Conservation (phyloP, 2,113 vertebrate species). For the Myanophis thanlyinensis region DNA sequence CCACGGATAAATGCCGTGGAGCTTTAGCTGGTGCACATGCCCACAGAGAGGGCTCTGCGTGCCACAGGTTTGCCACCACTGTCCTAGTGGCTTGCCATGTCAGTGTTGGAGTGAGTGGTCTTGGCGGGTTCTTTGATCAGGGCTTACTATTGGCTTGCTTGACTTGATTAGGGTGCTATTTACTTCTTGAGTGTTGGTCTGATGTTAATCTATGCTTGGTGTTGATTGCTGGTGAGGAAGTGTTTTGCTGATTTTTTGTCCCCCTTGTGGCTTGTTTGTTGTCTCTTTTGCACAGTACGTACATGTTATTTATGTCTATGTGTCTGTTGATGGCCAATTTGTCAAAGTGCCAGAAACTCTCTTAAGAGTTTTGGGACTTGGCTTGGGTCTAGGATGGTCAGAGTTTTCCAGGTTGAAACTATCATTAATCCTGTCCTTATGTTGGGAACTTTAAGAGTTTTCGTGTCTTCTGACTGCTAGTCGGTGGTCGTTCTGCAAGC, state of each 20-base stretch:
- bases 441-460: background rate
- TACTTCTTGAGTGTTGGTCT: background rate
- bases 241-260: background rate
- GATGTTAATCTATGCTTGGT: background rate
- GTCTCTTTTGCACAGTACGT: background rate
- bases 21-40: too few species aligned
- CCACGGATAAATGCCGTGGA: too few species aligned
- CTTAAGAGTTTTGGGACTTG: background rate
- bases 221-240: background rate
- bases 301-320: background rate
- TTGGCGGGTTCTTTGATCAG: background rate
- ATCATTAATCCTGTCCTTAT: background rate
- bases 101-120: too few species aligned
- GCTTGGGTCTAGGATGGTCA: background rate
- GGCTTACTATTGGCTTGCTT: background rate
- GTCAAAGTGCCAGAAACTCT: background rate
- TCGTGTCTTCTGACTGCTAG: background rate
- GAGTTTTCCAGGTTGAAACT: background rate
- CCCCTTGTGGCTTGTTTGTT: background rate
- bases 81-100: background rate
- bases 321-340: background rate
- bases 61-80: too few species aligned
- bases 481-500: background rate
- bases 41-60: too few species aligned
- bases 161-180: background rate